These are phyloP conservation scores for Tenrec ecaudatus DNA, from an alignment of 2,113 vertebrate species.

Conservation along the genomic window DNA sequence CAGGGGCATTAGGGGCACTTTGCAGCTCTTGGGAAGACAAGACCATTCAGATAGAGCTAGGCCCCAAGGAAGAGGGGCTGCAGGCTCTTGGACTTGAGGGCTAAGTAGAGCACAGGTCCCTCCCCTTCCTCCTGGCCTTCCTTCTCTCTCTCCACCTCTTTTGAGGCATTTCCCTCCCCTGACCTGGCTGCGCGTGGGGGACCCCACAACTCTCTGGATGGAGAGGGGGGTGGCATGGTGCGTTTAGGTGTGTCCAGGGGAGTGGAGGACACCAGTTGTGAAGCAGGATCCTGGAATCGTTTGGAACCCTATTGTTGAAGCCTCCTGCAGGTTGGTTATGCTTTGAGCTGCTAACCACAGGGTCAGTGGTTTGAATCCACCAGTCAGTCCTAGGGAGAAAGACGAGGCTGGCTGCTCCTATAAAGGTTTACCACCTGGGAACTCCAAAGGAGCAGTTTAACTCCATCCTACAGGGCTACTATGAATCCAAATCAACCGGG, in stretches of 20 bases:
- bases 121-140: neutral
- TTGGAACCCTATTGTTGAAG: conserved; percentile 17
- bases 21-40: neutral
- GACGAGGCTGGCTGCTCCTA: neutral
- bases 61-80: neutral
- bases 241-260: neutral
- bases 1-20: neutral
- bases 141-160: neutral
- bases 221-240: neutral
- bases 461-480: neutral
- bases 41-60: neutral
- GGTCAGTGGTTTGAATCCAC: neutral
- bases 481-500: neutral
- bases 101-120: neutral
- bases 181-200: neutral
- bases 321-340: conserved; percentile 6
- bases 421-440: neutral
- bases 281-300: neutral
- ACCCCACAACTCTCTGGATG: neutral
- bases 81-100: neutral
- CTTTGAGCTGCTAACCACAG: neutral
- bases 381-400: neutral
- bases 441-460: neutral
- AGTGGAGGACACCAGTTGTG: neutral
- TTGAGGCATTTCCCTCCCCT: neutral